Evolutionary conservation across 2,797 vertebrate species (phyloP).

Genomic region (Aphelocoma californica): DNA sequence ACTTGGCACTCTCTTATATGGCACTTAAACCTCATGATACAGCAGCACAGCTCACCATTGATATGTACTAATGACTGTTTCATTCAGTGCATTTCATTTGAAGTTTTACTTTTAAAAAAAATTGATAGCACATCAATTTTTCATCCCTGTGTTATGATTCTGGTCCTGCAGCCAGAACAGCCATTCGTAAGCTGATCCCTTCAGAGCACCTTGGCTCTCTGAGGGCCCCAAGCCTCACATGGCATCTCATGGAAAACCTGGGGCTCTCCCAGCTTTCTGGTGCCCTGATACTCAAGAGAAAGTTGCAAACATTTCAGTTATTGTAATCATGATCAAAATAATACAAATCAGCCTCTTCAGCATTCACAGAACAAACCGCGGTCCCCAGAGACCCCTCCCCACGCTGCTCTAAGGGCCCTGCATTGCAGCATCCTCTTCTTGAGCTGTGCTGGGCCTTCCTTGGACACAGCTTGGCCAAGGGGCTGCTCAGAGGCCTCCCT

Average conservation of each 20-base stretch:
- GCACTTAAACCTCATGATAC: not conserved
- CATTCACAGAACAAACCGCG: not conserved
- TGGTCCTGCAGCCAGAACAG: not conserved
- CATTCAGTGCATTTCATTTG: not conserved
- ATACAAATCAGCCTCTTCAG: not conserved
- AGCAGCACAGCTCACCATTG: not conserved
- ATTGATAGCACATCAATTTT: not conserved
- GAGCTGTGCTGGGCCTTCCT: rapidly evolving
- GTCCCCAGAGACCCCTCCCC: rapidly evolving
- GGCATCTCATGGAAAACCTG: rapidly evolving
- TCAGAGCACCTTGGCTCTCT: not conserved
- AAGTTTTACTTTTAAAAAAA: not conserved
- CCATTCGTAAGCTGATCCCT: not conserved
- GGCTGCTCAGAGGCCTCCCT: not conserved
- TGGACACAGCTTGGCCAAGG: not conserved
- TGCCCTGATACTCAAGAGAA: not conserved
- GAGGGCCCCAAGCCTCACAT: not conserved
- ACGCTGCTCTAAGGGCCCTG: rapidly evolving
- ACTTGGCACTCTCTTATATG: not conserved
- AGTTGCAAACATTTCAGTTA: not conserved
- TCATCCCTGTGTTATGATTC: not conserved
- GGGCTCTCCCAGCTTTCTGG: not conserved
- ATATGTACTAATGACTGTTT: not conserved
- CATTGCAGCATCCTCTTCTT: rapidly evolving
- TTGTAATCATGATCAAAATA: not conserved